phyloP scores from a whole-genome alignment of 2,113 vertebrate genomes.

The Mesoclemmys tuberculata region DNA sequence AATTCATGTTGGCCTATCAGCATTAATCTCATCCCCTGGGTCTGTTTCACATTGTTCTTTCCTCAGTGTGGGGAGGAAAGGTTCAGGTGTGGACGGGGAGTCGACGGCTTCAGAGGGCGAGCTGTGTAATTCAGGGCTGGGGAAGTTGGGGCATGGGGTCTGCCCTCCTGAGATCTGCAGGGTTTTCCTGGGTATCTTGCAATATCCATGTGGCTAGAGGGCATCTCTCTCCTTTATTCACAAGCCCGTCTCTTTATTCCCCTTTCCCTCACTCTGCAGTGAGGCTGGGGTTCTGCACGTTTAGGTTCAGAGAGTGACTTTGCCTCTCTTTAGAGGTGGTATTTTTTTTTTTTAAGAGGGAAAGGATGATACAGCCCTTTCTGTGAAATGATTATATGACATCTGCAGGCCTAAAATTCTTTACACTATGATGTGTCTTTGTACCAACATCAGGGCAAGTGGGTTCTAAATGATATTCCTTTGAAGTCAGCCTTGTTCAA shows the following conservation, averaged over 20 bases:
- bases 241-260: neutral
- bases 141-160: neutral
- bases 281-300: neutral
- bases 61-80: neutral
- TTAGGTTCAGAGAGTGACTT: neutral
- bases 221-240: neutral
- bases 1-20: neutral
- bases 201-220: neutral
- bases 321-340: neutral
- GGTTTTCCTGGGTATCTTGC: neutral
- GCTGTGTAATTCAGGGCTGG: accelerated
- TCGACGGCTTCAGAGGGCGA: neutral
- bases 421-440: neutral
- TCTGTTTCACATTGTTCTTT: neutral
- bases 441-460: neutral
- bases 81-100: accelerated
- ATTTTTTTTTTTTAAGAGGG: neutral
- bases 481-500: neutral
- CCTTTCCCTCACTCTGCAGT: neutral
- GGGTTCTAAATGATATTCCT: accelerated
- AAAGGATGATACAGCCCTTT: neutral
- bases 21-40: neutral
- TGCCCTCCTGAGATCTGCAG: too few species aligned
- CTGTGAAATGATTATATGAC: neutral
- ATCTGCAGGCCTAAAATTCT: accelerated